Evolutionary conservation across 2,888 invertebrate species (phyloP), one percentile per base, ranked within the genome.

Genomic region (Dysmachus trigonus): DNA sequence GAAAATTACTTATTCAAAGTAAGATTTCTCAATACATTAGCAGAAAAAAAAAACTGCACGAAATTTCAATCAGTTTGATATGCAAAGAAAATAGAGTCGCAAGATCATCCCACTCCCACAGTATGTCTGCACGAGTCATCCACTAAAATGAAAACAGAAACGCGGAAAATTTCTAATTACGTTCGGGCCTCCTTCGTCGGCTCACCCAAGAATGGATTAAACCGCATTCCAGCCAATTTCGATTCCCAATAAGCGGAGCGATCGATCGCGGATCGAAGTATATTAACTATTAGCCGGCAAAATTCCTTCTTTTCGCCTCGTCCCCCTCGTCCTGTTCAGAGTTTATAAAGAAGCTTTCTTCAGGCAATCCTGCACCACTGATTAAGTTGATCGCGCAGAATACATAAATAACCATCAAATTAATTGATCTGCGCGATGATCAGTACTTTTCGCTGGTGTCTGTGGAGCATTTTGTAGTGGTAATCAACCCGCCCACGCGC

Each of bases 371-470:
- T 30, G 13, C 77, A 5, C 30, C 47, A 30, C 30, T 77, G 47
- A 77, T 77, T 41, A 77, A 41, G 30, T 22, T 31, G 47, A 77
- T 77, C 27, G 77, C 30, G 31, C 47, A 47, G 27, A 77, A 77
- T 77, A 77, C 51, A 77, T 77, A 77, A 77, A 77, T 77, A 51
- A 77, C 27, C 27, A 27, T 62, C 47, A 41, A 41, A 77, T 77
- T 77, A 77, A 77, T 77, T 77, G 77, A 77, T 77, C 77, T 41
- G 7, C 22, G 15, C 47, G 77, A 77, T 77, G 77, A 41, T 77
- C 47, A 77, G 51, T 47, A 8, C n/a, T 41, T 77, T 77, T 77
- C 38, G 62, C 22, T 38, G 38, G 76, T 38, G 38, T 38, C 22
- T 51, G 22, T 47, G 22, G 30, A 10, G 10, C 62, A 62, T 27